phyloP scores from a whole-genome alignment of 2,113 vertebrate genomes.

The Nycticorax nycticorax region DNA sequence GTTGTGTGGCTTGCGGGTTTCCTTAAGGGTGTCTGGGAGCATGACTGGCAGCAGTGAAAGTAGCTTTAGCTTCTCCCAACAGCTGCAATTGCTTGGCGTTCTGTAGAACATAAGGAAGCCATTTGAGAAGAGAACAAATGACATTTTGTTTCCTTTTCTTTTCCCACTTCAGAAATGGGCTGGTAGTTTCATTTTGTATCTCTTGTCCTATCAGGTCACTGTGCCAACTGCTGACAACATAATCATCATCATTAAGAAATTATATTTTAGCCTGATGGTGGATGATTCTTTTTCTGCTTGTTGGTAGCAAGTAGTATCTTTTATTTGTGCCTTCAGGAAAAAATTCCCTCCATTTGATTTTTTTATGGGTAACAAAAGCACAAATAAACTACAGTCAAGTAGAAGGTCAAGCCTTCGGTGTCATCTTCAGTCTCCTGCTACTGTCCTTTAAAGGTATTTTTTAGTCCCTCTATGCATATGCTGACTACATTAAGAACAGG shows the following conservation, averaged over 20 bases:
- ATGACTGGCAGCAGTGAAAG: slow-evolving; percentile 19
- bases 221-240: not conserved
- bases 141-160: not conserved
- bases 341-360: not conserved
- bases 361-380: not conserved
- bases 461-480: not conserved
- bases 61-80: not conserved
- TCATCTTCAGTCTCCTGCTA: not conserved
- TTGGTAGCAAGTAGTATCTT: not conserved
- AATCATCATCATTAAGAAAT: not conserved
- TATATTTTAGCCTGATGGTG: not conserved
- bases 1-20: slow-evolving; percentile 43
- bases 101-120: slow-evolving; percentile 81
- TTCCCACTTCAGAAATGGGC: not conserved
- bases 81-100: slow-evolving; percentile 62
- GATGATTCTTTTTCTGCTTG: not conserved
- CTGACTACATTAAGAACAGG: not conserved
- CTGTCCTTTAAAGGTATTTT: slow-evolving; percentile 8
- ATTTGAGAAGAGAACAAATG: slow-evolving; percentile 83
- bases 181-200: not conserved
- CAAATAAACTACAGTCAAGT: not conserved
- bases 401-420: not conserved
- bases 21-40: slow-evolving; percentile 5
- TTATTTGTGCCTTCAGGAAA: not conserved
- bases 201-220: not conserved